Conservation (phyloP, 2,888 invertebrate species). For the Polymixis flavicincta region DNA sequence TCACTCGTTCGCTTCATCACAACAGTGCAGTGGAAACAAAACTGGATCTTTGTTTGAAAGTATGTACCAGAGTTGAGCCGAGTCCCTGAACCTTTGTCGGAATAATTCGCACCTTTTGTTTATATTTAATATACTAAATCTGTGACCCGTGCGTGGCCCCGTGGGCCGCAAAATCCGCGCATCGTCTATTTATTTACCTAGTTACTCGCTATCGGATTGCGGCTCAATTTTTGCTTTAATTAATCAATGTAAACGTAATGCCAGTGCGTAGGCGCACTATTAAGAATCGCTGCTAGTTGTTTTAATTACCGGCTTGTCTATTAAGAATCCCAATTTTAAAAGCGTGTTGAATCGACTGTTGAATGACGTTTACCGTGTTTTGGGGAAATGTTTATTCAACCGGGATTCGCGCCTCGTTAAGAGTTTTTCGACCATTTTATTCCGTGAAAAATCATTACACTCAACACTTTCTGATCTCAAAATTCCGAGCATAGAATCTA, state of each 20-base stretch:
- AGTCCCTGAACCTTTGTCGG: background rate
- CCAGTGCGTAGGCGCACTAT: background rate
- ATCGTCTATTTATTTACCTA: background rate
- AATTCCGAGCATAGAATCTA: background rate
- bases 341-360: constrained; percentile 2
- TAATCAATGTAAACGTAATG: background rate
- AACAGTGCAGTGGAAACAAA: background rate
- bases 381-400: constrained; percentile 14
- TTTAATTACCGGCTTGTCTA: background rate
- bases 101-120: background rate
- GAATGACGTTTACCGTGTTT: background rate
- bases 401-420: background rate
- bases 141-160: no score
- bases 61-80: background rate
- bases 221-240: background rate
- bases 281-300: background rate
- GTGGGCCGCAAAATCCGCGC: background rate
- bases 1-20: background rate
- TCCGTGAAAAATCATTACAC: background rate
- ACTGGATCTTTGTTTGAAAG: background rate
- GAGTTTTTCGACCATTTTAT: background rate
- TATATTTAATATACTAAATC: background rate
- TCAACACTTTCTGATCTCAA: constrained; percentile 3
- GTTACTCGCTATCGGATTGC: background rate
- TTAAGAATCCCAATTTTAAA: constrained; percentile 6